Evolutionary conservation across 2,888 invertebrate species (phyloP).

Genomic region (Suillia variegata): DNA sequence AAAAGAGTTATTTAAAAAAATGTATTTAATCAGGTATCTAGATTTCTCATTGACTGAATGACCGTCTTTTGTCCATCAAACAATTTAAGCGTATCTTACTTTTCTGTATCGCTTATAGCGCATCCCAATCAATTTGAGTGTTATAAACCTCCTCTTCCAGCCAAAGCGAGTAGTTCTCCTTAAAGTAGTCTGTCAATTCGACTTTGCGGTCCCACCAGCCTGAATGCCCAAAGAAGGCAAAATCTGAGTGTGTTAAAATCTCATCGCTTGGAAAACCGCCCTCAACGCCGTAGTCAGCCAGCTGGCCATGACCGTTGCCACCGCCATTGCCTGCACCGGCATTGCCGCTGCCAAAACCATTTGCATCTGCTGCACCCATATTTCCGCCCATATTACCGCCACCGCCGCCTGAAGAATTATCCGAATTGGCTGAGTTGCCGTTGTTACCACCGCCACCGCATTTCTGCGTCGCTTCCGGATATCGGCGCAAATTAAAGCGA

Average conservation of each 20-base stretch:
- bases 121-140: slow-evolving; percentile 81
- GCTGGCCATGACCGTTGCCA: slow-evolving; percentile 32
- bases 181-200: slow-evolving; percentile 91
- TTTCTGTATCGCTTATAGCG: no score
- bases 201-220: slow-evolving; percentile 62
- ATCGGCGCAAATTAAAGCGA: slow-evolving; percentile 92
- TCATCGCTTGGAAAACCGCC: slow-evolving; percentile 58
- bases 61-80: no score
- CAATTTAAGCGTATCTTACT: no score
- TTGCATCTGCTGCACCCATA: slow-evolving; percentile 38
- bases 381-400: slow-evolving; percentile 36
- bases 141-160: slow-evolving; percentile 95
- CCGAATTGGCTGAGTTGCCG: slow-evolving; percentile 51
- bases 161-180: slow-evolving; percentile 93
- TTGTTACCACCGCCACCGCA: slow-evolving; percentile 46
- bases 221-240: slow-evolving; percentile 59
- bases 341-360: slow-evolving; percentile 39
- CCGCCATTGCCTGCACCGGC: slow-evolving; percentile 30
- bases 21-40: no score
- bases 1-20: no score
- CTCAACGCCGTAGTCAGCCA: slow-evolving; percentile 52
- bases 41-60: no score
- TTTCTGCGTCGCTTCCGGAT: slow-evolving; percentile 66
- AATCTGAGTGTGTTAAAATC: slow-evolving; percentile 58
- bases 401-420: slow-evolving; percentile 47